Base-by-base conservation (phyloP, 64 coral and sea anemone genomes). In the Montipora efflorescens region DNA sequence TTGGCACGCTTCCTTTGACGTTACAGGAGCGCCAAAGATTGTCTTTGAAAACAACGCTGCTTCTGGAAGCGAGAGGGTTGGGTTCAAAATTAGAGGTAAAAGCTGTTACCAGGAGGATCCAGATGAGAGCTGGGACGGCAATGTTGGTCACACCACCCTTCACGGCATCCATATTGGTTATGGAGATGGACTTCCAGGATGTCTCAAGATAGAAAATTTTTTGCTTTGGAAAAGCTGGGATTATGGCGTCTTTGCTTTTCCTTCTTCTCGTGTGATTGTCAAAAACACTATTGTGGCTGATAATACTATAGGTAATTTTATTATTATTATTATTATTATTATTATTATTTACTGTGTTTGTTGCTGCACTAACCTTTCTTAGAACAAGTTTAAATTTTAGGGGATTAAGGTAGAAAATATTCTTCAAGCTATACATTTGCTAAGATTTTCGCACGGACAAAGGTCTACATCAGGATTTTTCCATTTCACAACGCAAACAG, bases 101-200 rank as follows among this genome's bases (percentile, higher is more conserved):
- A 71, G 23, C 57, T 95, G 93, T 49, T 91, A 87, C 58, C 45
- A 66, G 25, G 51, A 87, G 8, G 80, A 87, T 70, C 44, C 25
- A 18, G 61, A 16, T 10, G 76, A 70, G 9, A 3, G 74, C 36
- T 95, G 93, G 93, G 44, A 71, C 16, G 80, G 59, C 4, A 95
- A 95, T 44, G 49, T 68, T 25, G 93, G 72, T 20, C 93, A 95
- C 84, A 76, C 93, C 8, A 81, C 83, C 43, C 81, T 95, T 7
- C 93, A 95, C 48, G 93, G 93, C 8, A 55, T 95, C 16, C 93
- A 95, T 64, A 95, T 95, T 87, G 93, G 93, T 21, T 95, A 91
- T 49, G n/a, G 22, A 49, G 93, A 91, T 61, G 93, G 93, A 10
- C 76, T 76, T 50, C 87, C 87, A 19, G 88, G 73, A 7, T 95